These are phyloP conservation scores for Engystomops pustulosus DNA, from an alignment of 2,113 vertebrate genomes.

Conservation along the genomic window DNA sequence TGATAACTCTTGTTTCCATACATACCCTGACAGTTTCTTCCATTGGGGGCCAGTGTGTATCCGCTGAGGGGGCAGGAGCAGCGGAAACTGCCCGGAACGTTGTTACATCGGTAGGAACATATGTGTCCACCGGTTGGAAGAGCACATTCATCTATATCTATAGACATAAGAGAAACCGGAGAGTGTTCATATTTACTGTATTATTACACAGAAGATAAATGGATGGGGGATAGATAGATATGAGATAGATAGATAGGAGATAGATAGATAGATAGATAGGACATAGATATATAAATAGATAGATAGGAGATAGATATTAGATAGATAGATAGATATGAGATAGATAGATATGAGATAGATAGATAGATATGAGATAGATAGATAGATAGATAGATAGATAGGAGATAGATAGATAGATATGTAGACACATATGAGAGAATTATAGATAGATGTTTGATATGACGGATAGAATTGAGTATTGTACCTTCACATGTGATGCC, in stretches of 20 bases:
- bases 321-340: too few relatives aligned
- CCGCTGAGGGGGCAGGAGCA: constrained; percentile 87
- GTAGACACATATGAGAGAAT: neutral
- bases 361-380: neutral
- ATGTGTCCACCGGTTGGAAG: constrained; percentile 95
- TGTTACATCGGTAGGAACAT: constrained; percentile 89
- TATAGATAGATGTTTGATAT: neutral
- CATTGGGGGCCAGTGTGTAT: constrained; percentile 87
- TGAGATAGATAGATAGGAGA: neutral
- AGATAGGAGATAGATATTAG: neutral
- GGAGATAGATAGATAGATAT: neutral
- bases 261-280: constrained; percentile 4
- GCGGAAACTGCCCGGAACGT: constrained; percentile 90
- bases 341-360: neutral
- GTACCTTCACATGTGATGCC: constrained; percentile 94
- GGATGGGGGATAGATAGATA: neutral
- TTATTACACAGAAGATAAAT: neutral
- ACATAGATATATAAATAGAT: neutral
- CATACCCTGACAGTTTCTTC: constrained; percentile 94
- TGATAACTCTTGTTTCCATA: neutral
- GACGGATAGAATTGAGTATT: constrained; percentile 37
- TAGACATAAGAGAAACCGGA: neutral
- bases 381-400: too few relatives aligned
- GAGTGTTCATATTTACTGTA: too few relatives aligned
- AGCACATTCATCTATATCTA: constrained; percentile 97